These are phyloP conservation scores for Apis laboriosa DNA, from an alignment of 1,140 invertebrate genomes.

Conservation along the genomic window DNA sequence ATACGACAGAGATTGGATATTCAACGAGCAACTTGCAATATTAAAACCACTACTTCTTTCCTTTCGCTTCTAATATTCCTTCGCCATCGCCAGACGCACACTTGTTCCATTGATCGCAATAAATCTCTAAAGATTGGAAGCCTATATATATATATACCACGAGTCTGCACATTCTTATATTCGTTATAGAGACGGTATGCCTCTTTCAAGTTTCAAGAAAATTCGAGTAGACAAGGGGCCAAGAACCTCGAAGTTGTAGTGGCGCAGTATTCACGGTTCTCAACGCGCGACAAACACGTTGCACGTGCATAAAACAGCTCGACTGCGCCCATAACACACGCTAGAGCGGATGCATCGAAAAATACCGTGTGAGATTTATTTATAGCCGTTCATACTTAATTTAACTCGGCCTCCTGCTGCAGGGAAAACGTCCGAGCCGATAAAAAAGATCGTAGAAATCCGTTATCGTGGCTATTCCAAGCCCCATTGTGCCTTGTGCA, in stretches of 20 bases:
- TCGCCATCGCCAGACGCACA: no score
- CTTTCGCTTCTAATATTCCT: background rate
- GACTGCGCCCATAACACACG: background rate
- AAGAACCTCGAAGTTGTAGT: background rate
- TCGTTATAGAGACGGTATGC: no score
- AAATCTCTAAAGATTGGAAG: no score
- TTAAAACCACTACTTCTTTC: no score
- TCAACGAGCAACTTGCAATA: no score
- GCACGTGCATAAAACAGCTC: conserved; percentile 33
- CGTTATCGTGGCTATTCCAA: conserved; percentile 25
- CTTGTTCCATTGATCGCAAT: no score
- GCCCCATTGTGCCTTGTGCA: background rate
- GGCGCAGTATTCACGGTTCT: no score
- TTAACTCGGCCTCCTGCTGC: conserved; percentile 19
- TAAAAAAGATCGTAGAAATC: conserved; percentile 34
- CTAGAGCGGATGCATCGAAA: conserved; percentile 18
- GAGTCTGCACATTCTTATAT: background rate
- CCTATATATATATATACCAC: background rate
- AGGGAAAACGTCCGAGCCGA: conserved; percentile 24
- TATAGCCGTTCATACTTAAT: conserved; percentile 44
- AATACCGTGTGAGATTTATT: conserved; percentile 40
- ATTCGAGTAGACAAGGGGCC: background rate
- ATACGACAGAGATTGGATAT: no score
- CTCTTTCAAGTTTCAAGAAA: conserved; percentile 4
- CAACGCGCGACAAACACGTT: background rate